A percentile compares a stretch with the other conserved stretches of the same genome.
phyloP scores from a whole-genome alignment of 1,140 invertebrate genomes.

The Babylonia areolata region DNA sequence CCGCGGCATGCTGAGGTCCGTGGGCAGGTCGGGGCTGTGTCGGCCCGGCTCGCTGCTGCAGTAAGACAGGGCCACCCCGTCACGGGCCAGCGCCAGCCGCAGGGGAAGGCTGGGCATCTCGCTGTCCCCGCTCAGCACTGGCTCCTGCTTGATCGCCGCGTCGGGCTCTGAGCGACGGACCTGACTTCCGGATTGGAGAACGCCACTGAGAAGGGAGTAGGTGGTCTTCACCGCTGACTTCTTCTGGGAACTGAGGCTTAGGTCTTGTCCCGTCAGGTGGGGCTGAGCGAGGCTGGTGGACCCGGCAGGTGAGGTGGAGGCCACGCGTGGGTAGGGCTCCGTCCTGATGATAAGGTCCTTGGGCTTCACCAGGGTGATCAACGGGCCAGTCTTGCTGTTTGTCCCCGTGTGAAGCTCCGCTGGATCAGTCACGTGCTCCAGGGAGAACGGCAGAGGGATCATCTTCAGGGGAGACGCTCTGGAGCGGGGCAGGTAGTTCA shows the following conservation, averaged over 20 bases:
- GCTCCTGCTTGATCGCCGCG: constrained; percentile 6
- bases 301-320: not conserved
- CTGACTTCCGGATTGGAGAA: not conserved
- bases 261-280: not conserved
- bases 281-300: not conserved
- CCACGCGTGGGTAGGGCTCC: not conserved
- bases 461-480: not conserved
- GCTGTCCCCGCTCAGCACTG: not conserved
- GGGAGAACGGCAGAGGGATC: not conserved
- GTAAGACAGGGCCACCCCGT: not conserved
- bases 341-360: constrained; percentile 7
- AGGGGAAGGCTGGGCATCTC: not conserved
- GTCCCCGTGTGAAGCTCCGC: not conserved
- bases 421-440: not conserved
- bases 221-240: not conserved
- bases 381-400: not conserved
- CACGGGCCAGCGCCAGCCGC: not conserved
- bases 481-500: not conserved
- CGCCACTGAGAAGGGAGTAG: not conserved
- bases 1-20: constrained; percentile 13
- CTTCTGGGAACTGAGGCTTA: not conserved
- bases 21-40: constrained; percentile 29
- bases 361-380: constrained; percentile 24
- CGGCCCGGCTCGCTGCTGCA: too few species aligned
- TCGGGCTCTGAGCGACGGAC: not conserved